phyloP scores from a whole-genome alignment of 2,797 vertebrate species.

The Vireo griseus region DNA sequence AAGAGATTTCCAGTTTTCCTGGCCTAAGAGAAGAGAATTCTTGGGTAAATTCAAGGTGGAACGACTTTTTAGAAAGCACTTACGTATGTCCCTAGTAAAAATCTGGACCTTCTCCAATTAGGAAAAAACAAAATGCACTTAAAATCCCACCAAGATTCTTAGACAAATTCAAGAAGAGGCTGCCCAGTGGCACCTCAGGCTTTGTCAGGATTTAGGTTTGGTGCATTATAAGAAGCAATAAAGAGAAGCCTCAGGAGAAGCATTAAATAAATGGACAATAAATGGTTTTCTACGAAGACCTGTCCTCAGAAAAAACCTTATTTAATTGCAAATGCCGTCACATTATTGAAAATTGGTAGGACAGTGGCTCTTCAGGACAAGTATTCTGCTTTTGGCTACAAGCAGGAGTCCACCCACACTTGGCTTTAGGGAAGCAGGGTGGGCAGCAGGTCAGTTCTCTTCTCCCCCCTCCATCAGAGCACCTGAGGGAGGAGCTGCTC shows the following conservation, averaged over 20 bases:
- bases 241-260: slow-evolving; percentile 9
- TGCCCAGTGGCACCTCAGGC: neutral
- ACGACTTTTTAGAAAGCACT: neutral
- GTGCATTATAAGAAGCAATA: neutral
- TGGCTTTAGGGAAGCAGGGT: neutral
- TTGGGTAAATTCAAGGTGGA: neutral
- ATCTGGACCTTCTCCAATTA: neutral
- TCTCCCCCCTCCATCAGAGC: neutral
- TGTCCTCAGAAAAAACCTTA: slow-evolving; percentile 33
- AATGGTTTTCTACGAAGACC: slow-evolving; percentile 11
- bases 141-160: neutral
- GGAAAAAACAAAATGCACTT: neutral
- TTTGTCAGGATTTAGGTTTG: slow-evolving; percentile 38
- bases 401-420: neutral
- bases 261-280: neutral
- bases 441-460: neutral
- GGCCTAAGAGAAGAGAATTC: slow-evolving; percentile 6
- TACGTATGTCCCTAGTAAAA: slow-evolving; percentile 5
- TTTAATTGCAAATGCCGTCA: slow-evolving; percentile 32
- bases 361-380: neutral
- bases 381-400: neutral
- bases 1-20: neutral
- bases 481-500: neutral
- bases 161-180: slow-evolving; percentile 13
- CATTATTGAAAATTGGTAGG: neutral